Base-by-base conservation (phyloP, 2,888 invertebrate genomes). In the Leptinotarsa peninsularis region DNA sequence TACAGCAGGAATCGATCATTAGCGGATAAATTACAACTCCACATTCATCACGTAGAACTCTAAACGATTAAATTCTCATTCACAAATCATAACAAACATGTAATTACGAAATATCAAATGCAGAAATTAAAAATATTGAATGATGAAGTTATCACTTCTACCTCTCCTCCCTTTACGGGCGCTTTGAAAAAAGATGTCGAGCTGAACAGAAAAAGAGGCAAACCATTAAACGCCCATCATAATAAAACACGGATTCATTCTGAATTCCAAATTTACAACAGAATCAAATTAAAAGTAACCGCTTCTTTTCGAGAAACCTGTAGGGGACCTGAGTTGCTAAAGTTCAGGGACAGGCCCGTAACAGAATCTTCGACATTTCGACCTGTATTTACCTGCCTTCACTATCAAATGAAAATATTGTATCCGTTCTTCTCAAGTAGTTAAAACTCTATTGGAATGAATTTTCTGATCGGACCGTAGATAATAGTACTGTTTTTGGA, bases 241-340 rank as follows among this genome's bases (percentile, higher is more conserved):
- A 75, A 77, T 69, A 75, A 77, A 75, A 75, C 67, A 77, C 75
- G 72, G 68, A 75, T 75, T 75, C 75, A 74, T 77, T 77, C 77
- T 60, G 73, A 78, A 76, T 78, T 76, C 71, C 71, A 72, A 74
- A 78, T 78, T 78, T 78, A 78, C 72, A 76, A 74, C 76, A 73
- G 74, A 77, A 73, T 72, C 66, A 67, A 78, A 78, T 76, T 73
- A 78, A 72, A 78, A 72, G 73, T 75, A 73, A 76, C 78, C 72
- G 72, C 78, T 76, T 78, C 76, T 73, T 77, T 71, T 72, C 52
- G 52, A 68, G 72, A 71, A 71, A 73, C 78, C 75, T 66, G 77
- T 74, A 75, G 73, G 71, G 70, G 71, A 71, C 66, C 69, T 72
- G 15, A 54, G 73, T 66, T 67, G 72, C 67, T 68, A 70, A 74